Evolutionary conservation across 2,888 invertebrate species (phyloP).

Genomic region (Limnephilus rhombicus): DNA sequence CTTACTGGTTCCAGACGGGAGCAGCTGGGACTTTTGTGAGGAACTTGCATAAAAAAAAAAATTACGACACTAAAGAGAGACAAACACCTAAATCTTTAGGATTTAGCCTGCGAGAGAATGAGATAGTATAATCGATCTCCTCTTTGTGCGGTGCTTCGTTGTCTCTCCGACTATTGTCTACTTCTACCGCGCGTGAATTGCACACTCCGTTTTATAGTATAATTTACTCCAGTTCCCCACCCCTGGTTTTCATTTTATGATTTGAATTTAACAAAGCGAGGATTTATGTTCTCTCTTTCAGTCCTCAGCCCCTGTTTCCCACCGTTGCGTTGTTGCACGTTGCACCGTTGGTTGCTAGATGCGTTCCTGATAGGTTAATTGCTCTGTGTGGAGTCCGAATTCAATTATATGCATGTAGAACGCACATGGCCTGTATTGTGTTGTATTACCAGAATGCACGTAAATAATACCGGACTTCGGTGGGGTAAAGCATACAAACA

Average conservation of each 20-base stretch:
- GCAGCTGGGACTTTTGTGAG: too few species aligned
- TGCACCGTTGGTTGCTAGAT: background rate
- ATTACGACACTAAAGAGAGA: too few species aligned
- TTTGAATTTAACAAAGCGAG: background rate
- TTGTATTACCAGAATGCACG: background rate
- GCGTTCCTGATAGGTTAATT: conserved; percentile 36
- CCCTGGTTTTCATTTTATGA: background rate
- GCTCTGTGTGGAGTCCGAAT: conserved; percentile 32
- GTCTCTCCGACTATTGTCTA: too few species aligned
- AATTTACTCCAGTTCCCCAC: background rate
- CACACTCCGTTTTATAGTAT: too few species aligned
- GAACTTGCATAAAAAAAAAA: too few species aligned
- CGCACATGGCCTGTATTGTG: conserved; percentile 47
- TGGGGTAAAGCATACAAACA: conserved; percentile 11
- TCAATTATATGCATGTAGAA: conserved; percentile 22
- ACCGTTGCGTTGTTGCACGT: background rate
- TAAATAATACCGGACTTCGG: background rate
- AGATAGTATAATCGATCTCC: too few species aligned
- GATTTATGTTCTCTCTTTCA: background rate
- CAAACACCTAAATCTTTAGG: too few species aligned
- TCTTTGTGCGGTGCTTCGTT: too few species aligned
- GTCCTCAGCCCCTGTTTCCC: background rate
- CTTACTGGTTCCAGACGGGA: too few species aligned
- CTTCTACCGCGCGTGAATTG: too few species aligned
- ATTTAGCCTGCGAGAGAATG: too few species aligned